phyloP scores from a whole-genome alignment of 2,113 vertebrate species.

The Scolopax mira region DNA sequence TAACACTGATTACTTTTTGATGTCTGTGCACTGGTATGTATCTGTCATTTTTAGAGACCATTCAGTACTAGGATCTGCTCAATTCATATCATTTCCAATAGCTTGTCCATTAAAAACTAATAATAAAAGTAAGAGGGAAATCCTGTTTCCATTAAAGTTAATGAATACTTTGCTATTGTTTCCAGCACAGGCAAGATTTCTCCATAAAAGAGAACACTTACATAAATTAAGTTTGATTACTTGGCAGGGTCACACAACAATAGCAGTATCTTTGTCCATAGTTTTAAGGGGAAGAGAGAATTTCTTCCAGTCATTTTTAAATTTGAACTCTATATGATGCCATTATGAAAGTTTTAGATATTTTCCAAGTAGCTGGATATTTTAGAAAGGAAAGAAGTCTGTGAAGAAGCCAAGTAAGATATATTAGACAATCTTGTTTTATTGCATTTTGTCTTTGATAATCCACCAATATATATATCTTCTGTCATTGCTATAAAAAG shows the following conservation, averaged over 20 bases:
- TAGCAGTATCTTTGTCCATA: neutral
- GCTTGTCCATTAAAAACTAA: neutral
- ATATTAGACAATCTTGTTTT: neutral
- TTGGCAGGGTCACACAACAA: neutral
- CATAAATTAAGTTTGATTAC: neutral
- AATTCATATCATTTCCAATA: neutral
- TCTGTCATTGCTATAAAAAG: neutral
- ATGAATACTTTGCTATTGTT: neutral
- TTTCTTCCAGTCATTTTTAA: neutral
- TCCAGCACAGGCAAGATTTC: neutral
- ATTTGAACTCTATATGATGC: neutral
- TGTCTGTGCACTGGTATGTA: neutral
- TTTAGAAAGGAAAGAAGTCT: neutral
- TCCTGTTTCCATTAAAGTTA: neutral
- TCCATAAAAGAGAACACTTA: neutral
- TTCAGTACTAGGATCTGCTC: neutral
- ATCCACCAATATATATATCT: neutral
- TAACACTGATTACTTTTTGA: neutral
- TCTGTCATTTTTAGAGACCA: neutral
- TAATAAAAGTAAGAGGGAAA: neutral
- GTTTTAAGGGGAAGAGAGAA: neutral
- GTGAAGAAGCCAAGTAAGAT: neutral
- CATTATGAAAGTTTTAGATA: neutral
- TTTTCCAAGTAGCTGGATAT: neutral
- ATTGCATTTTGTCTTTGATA: neutral